Base-by-base conservation (phyloP, 2,797 vertebrate genomes). In the Parauchenoglanis ngamensis region DNA sequence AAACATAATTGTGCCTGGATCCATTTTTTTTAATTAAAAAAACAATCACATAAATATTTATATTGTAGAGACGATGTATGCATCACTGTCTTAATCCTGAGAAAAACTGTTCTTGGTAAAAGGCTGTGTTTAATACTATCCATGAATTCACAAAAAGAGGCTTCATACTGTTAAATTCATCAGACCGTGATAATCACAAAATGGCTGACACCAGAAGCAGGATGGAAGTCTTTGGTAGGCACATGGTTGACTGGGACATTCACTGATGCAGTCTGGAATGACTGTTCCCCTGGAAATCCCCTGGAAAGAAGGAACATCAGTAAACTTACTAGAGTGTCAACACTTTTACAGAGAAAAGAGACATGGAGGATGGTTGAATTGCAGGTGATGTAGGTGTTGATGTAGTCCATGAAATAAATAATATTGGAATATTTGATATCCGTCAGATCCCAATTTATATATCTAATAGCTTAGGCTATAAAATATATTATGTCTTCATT, bases 231-330 rank as follows among this genome's bases (percentile, higher is more conserved):
- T 54, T 79, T 40, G 44, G 61, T n/a, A 49, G 35, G 67, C 76
- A 28, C 49, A 54, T 54, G 65, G 25, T 28, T 52, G 46, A 21
- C 44, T 35, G n/a, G 77, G 61, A 68, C 67, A 81, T 75, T 89
- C 83, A 88, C 13, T 78, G 28, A n/a, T 81, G 82, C n/a, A 86
- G 46, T 67, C 46, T 46, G 52, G 89, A 78, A 79, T 87, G 79
- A 84, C 35, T 85, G 68, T 56, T 68, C 56, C 81, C 88, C 87
- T 89, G 49, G 79, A 49, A 87, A 44, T 54, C 85, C n/a, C 79
- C 90, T 91, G 85, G 7, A 85, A 85, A 73, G 31, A 84, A 44
- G 72, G 83, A 23, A 40, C 68, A 11, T 25, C 8, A 28, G 40
- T 40, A 75, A 65, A 28, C 28, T 54, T 83, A 1, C 3, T 4